Conservation (phyloP, 2,888 invertebrate genomes). For the Ophion ventricosus region DNA sequence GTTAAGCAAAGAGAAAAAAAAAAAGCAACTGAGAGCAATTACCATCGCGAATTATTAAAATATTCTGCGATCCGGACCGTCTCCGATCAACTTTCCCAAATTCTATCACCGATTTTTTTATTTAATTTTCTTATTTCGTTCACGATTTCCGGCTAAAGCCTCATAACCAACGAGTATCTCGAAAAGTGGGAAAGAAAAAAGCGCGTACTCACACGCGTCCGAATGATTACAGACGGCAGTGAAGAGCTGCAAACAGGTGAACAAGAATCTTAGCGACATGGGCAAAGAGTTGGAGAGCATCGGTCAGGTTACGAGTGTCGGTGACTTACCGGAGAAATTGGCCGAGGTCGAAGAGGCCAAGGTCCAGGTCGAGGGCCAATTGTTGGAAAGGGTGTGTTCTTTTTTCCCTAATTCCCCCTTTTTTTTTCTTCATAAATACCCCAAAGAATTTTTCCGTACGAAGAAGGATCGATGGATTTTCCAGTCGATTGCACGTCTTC, state of each 20-base stretch:
- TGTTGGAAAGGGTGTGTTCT: constrained; percentile 91
- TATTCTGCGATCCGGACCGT: no score
- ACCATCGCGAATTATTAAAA: no score
- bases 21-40: no score
- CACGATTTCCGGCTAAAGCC: neutral
- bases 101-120: neutral
- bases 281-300: constrained; percentile 94
- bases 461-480: constrained; percentile 17
- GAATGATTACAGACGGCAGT: constrained; percentile 88
- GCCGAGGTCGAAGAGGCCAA: constrained; percentile 94
- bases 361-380: constrained; percentile 92
- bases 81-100: neutral
- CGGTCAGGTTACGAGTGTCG: constrained; percentile 92
- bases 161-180: constrained; percentile 9
- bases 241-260: constrained; percentile 94
- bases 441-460: neutral
- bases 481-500: neutral
- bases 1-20: no score
- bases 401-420: neutral
- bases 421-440: neutral
- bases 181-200: neutral
- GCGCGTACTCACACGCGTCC: neutral
- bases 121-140: neutral
- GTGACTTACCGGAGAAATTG: constrained; percentile 93
- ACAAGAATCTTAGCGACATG: constrained; percentile 96